Evolutionary conservation across 2,797 vertebrate species (phyloP), one percentile per base, ranked within the genome.

Genomic region (Perodicticus potto): DNA sequence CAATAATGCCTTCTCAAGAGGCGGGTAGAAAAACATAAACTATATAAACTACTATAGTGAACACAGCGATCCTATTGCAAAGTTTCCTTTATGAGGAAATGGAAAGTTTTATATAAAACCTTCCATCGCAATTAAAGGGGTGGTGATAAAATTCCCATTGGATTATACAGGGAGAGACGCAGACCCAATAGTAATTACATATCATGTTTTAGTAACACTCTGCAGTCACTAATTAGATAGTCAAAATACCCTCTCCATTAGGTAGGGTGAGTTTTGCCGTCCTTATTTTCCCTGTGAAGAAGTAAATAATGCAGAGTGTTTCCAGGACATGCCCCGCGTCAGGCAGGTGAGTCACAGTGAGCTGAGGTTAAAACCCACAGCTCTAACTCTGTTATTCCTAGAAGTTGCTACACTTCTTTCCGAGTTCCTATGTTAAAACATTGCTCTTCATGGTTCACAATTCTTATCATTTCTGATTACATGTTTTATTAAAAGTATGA

Each of bases 191-290:
- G 74, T 86, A 91, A 96, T 96, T 93, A 84, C 11, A 93, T 22
- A 86, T 23, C 80, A 3, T 91, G 45, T 27, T 91, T 86, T 94
- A 94, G 92, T 93, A 80, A 76, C 61, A 63, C 85, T 85, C 27
- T 73, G 23, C 22, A 77, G 49, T 85, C 86, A 69, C 92, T 97
- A 87, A 88, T 85, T 94, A 96, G 81, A 57, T 89, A 91, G 72
- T 86, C 63, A 67, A 96, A 96, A 95, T 77, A 92, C 77, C 85
- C 92, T 85, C 34, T 53, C 22, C 69, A 3, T 55, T 72, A 67
- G 67, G 37, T 32, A 89, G 88, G 45, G 53, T 70, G 27, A 91
- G 29, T 91, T 59, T 43, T 89, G n/a, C 43, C 49, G 77, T 84
- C 40, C 85, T 81, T 61, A 27, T 81, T 55, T 89, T 85, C 49